phyloP scores from a whole-genome alignment of 1,140 invertebrate genomes.

The Saccostrea glomerata region DNA sequence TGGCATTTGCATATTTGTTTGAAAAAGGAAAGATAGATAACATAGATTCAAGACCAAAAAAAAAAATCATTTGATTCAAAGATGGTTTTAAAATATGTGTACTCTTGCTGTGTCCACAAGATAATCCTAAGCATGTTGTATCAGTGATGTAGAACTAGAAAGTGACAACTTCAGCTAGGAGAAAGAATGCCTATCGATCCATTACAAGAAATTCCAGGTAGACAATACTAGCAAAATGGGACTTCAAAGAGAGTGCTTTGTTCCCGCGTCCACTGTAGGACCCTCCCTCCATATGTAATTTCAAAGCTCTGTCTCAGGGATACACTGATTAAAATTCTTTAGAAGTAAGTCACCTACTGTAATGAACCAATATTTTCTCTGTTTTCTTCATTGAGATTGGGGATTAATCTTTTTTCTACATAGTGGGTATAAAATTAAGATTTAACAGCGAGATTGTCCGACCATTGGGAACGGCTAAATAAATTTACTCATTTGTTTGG shows the following conservation, averaged over 20 bases:
- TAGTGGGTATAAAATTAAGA: slow-evolving; percentile 19
- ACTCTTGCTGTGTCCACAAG: neutral
- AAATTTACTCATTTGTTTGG: slow-evolving; percentile 12
- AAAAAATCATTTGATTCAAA: too few relatives aligned
- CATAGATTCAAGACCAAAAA: too few relatives aligned
- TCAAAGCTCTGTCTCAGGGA: slow-evolving; percentile 34
- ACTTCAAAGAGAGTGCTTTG: slow-evolving; percentile 23
- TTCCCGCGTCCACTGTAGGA: neutral
- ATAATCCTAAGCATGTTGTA: slow-evolving; percentile 22
- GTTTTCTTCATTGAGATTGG: neutral
- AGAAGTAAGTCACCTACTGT: slow-evolving; percentile 37
- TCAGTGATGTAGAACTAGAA: slow-evolving; percentile 16
- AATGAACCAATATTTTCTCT: slow-evolving; percentile 38
- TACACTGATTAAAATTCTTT: slow-evolving; percentile 41
- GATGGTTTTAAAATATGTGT: too few relatives aligned
- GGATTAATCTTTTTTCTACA: slow-evolving; percentile 22
- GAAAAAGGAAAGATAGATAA: too few relatives aligned
- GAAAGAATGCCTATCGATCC: slow-evolving; percentile 24
- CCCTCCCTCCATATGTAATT: slow-evolving; percentile 28
- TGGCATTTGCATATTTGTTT: too few relatives aligned
- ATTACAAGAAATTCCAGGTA: slow-evolving; percentile 25
- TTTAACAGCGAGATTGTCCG: neutral
- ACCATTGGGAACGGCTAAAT: slow-evolving; percentile 6
- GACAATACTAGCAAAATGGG: neutral
- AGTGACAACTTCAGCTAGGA: neutral